Evolutionary conservation across 2,113 vertebrate genomes (phyloP).

Genomic region (Caracal caracal): DNA sequence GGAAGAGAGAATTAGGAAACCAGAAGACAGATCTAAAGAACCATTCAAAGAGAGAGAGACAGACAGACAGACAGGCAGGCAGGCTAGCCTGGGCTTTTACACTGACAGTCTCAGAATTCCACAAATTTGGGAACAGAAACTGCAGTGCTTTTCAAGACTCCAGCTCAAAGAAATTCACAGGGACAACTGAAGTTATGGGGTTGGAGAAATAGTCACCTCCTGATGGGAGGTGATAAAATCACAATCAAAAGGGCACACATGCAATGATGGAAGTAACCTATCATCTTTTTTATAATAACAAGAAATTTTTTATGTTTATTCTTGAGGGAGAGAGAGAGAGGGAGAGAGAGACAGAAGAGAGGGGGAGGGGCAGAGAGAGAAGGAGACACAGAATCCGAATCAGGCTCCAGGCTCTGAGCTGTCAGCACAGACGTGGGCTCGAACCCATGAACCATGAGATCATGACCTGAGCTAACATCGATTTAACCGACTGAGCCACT

Average conservation of each 20-base stretch:
- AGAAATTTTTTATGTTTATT: background rate
- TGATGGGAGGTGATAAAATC: background rate
- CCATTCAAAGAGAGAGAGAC: too few relatives aligned
- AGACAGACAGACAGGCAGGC: background rate
- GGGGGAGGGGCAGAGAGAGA: too few relatives aligned
- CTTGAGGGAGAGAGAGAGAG: too few relatives aligned
- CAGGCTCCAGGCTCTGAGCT: too few relatives aligned
- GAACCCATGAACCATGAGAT: too few relatives aligned
- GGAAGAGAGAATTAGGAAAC: background rate
- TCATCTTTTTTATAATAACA: background rate
- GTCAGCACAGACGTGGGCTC: too few relatives aligned
- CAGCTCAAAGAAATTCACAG: background rate
- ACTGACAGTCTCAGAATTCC: background rate
- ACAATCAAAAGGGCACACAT: background rate
- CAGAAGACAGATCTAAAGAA: background rate
- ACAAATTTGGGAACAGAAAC: background rate
- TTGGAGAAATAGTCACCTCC: background rate
- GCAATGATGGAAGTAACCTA: background rate
- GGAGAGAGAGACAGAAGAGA: too few relatives aligned
- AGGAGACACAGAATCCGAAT: too few relatives aligned
- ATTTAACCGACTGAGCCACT: too few relatives aligned
- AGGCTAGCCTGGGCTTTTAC: background rate
- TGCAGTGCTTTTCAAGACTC: fast-evolving
- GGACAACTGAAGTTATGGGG: background rate
- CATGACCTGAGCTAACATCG: too few relatives aligned